Evolutionary conservation across 1,140 invertebrate species (phyloP).

Genomic region (Leptinotarsa lineolata): DNA sequence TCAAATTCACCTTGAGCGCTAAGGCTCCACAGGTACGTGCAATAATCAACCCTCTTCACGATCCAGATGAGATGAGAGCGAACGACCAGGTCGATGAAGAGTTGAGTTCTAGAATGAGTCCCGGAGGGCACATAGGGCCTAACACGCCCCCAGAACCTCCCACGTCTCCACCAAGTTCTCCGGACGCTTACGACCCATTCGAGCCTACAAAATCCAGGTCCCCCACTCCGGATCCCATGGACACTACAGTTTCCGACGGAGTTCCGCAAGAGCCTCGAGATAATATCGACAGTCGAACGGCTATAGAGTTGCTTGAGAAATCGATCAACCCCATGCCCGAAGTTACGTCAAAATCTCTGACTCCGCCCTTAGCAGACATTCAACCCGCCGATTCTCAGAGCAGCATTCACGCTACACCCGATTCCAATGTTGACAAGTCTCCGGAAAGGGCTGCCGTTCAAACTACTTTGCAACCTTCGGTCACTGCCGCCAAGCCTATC

Average conservation of each 20-base stretch:
- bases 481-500: conserved; percentile 54
- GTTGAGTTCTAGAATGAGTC: conserved; percentile 53
- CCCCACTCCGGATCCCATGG: conserved; percentile 56
- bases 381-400: conserved; percentile 55
- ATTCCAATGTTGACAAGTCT: conserved; percentile 43
- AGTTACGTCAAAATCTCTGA: conserved; percentile 43
- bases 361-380: conserved; percentile 56
- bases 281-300: conserved; percentile 23
- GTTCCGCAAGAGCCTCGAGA: conserved; percentile 28
- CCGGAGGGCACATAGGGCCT: conserved; percentile 58
- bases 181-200: conserved; percentile 84
- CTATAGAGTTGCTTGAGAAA: conserved; percentile 34
- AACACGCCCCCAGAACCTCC: conserved; percentile 70
- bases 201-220: conserved; percentile 84
- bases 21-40: conserved; percentile 64
- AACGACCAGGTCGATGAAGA: conserved; percentile 57
- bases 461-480: conserved; percentile 13
- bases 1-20: conserved; percentile 68
- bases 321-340: conserved; percentile 35
- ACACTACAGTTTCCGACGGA: conserved; percentile 42
- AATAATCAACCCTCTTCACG: conserved; percentile 66
- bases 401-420: conserved; percentile 44
- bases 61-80: conserved; percentile 57
- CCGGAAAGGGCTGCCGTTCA: conserved; percentile 33
- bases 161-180: conserved; percentile 66